Evolutionary conservation across 1,140 invertebrate species (phyloP), one percentile per base, ranked within the genome.

Genomic region (Nephila pilipes): DNA sequence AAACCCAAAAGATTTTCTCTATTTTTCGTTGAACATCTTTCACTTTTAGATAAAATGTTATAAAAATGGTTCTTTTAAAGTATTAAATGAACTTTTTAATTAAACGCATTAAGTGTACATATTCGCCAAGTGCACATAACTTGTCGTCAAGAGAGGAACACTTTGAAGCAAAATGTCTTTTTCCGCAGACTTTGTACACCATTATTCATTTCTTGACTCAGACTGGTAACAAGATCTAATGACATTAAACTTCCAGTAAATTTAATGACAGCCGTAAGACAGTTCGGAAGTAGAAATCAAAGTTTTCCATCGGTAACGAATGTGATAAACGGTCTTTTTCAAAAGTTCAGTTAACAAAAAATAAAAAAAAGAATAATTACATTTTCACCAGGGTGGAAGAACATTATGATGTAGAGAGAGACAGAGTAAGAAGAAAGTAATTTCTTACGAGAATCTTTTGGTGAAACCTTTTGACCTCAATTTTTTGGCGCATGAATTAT

Each of bases 321-420:
- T 18, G 69, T 90, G 69, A 90, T 90, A 90, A 90, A 90, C 87
- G 87, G 69, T 79, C 65, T 46, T 87, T 69, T 58, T 16, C 29
- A 69, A 90, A 46, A 90, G 65, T 90, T 80, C 69, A 58, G 46
- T 80, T 46, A 8, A 0, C 38, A 46, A 46, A 4, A 46, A 46
- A 46, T 8, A 38, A 38, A 46, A 46, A 58, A 36, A 69, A 80
- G 87, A 90, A 90, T 90, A 90, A 90, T 90, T 90, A 90, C 87
- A 90, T 90, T 90, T 80, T 80, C 75, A 80, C 87, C 38, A 8
- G 57, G 46, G 14, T 75, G 29, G 65, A 16, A 75, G 25, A 75
- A 90, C 69, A 90, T 90, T 90, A 90, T 90, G 87, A 55, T 87
- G 58, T 22, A 38, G 57, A 18, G 29, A 75, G 57, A 58, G 38